phyloP scores from a whole-genome alignment of 2,797 vertebrate species.

The Clarias platycephalus region DNA sequence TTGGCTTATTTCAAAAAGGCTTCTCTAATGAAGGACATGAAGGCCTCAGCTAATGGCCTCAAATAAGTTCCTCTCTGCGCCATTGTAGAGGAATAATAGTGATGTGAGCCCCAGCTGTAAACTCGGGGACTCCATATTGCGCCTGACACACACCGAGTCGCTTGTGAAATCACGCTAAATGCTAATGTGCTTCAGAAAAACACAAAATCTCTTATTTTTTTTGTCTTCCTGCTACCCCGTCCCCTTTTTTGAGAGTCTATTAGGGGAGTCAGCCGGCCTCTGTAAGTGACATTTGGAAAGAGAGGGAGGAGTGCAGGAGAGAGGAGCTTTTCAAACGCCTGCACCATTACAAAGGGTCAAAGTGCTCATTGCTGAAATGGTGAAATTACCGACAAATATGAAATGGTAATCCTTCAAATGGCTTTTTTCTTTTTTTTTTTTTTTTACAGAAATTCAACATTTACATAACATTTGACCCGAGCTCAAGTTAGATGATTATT shows the following conservation, averaged over 20 bases:
- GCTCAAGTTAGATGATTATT: background rate
- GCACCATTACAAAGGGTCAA: conserved; percentile 16
- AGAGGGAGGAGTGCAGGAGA: conserved; percentile 31
- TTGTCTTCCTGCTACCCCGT: background rate
- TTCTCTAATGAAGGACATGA: conserved; percentile 79
- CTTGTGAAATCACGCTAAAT: conserved; percentile 57
- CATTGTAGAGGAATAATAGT: conserved; percentile 66
- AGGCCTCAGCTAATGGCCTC: conserved; percentile 75
- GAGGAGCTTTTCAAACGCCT: conserved; percentile 29
- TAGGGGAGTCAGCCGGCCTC: conserved; percentile 51
- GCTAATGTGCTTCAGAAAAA: conserved; percentile 48
- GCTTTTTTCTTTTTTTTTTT: background rate
- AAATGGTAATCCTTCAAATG: conserved; percentile 8
- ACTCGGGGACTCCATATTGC: conserved; percentile 71
- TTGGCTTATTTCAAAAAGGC: conserved; percentile 78
- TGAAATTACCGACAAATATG: conserved; percentile 18
- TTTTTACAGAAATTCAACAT: conserved; percentile 1
- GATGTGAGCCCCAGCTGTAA: conserved; percentile 67
- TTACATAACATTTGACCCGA: conserved; percentile 30
- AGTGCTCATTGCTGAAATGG: conserved; percentile 29
- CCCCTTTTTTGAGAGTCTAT: conserved; percentile 52
- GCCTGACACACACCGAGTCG: conserved; percentile 68
- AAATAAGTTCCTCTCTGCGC: conserved; percentile 74
- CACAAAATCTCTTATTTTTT: conserved; percentile 18
- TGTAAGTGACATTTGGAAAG: conserved; percentile 33